Evolutionary conservation across 2,888 invertebrate species (phyloP).

Genomic region (Drosophila ezoana): DNA sequence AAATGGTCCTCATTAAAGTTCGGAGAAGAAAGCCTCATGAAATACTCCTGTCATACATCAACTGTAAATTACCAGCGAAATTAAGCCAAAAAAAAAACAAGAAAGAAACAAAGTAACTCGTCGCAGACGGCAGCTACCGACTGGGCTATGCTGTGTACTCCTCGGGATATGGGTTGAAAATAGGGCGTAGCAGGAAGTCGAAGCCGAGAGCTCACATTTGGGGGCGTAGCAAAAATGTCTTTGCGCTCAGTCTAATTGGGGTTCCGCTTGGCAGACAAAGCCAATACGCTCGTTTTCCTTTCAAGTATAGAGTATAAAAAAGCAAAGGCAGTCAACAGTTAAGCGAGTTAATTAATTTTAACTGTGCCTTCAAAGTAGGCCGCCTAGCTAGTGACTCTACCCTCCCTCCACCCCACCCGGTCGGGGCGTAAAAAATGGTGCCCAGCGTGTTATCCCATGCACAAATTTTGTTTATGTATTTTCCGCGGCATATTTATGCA

Average conservation of each 20-base stretch:
- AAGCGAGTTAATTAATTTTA: constrained; percentile 77
- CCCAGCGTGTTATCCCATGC: constrained; percentile 11
- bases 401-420: neutral
- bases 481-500: constrained; percentile 48
- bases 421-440: constrained; percentile 27
- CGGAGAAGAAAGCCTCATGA: constrained; percentile 12
- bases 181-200: no score
- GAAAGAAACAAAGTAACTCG: no score
- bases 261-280: no score
- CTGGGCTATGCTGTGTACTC: no score
- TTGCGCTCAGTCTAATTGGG: no score
- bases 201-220: no score
- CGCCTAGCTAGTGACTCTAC: constrained; percentile 2
- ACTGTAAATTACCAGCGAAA: constrained; percentile 28
- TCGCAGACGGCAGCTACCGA: no score
- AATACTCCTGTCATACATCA: constrained; percentile 41
- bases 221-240: no score
- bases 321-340: constrained; percentile 38
- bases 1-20: constrained; percentile 64
- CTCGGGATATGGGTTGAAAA: no score
- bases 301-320: neutral
- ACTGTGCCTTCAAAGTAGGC: constrained; percentile 43
- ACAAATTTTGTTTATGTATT: constrained; percentile 52
- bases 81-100: constrained; percentile 10
- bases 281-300: neutral